Percentiles rank a stretch among this genome's conserved stretches.
Evolutionary conservation across 2,888 invertebrate genomes (phyloP).

Genomic region (Uloborus plumipes): DNA sequence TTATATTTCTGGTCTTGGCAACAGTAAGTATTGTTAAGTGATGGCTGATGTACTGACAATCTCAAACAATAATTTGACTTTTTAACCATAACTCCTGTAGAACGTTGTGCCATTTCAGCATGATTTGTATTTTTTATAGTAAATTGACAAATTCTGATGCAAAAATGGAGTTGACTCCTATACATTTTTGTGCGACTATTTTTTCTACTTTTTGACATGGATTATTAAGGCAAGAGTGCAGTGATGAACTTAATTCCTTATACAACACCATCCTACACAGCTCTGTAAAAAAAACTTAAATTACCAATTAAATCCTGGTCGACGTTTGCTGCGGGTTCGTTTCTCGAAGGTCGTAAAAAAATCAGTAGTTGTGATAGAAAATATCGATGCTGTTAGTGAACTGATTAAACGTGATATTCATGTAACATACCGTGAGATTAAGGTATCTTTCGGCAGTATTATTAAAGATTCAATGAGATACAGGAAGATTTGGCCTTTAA

Average conservation of each 20-base stretch:
- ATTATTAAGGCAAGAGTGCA: no score
- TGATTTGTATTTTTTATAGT: not conserved
- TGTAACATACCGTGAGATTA: conserved; percentile 10
- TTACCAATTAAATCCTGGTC: no score
- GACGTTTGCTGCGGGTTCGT: not conserved
- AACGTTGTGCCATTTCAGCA: no score
- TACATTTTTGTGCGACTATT: not conserved
- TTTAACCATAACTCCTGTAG: no score
- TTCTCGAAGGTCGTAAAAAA: conserved; percentile 1
- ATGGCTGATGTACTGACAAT: not conserved
- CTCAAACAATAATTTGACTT: no score
- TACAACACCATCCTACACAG: no score
- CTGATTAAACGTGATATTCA: conserved; percentile 6
- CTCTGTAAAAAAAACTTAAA: no score
- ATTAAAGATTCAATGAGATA: conserved; percentile 5
- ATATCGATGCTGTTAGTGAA: conserved; percentile 5
- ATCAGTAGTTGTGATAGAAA: conserved; percentile 2
- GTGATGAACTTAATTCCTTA: no score
- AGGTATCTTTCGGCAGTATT: not conserved
- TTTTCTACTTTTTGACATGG: not conserved
- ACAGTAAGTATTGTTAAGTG: not conserved
- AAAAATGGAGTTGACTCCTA: not conserved
- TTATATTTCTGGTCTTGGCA: conserved; percentile 13
- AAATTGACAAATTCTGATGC: no score
- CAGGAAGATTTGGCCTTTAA: conserved; percentile 2